Evolutionary conservation across 2,888 invertebrate genomes (phyloP).

Genomic region (Resseliella maxima): DNA sequence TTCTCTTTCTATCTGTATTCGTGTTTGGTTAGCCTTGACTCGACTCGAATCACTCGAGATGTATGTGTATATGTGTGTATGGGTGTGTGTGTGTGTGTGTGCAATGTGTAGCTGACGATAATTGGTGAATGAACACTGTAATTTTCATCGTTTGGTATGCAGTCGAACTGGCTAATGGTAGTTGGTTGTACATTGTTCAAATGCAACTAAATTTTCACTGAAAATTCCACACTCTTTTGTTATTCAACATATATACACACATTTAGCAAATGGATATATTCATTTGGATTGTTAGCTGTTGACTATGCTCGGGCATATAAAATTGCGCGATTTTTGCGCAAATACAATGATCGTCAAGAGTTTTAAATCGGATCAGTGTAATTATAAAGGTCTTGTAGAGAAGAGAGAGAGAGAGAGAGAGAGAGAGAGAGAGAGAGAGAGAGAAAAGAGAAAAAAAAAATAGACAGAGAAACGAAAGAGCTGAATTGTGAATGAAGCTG

Average conservation of each 20-base stretch:
- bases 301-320: background rate
- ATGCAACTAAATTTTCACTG: background rate
- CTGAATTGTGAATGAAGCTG: constrained; percentile 27
- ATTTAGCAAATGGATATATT: background rate
- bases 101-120: background rate
- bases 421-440: background rate
- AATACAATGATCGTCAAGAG: constrained; percentile 36
- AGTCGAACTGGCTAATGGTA: background rate
- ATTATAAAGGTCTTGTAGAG: background rate
- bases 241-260: background rate
- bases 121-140: constrained; percentile 44
- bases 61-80: too few relatives aligned
- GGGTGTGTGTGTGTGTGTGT: too few relatives aligned
- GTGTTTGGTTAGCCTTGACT: constrained; percentile 9
- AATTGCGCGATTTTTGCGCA: background rate
- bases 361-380: constrained; percentile 35
- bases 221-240: background rate
- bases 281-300: constrained; percentile 30
- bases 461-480: background rate
- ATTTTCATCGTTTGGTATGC: constrained; percentile 1
- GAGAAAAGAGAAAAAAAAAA: background rate
- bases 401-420: too few relatives aligned
- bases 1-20: too few relatives aligned
- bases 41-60: background rate
- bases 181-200: background rate